phyloP scores from a whole-genome alignment of 2,113 vertebrate species.

The Eubucco bourcierii region DNA sequence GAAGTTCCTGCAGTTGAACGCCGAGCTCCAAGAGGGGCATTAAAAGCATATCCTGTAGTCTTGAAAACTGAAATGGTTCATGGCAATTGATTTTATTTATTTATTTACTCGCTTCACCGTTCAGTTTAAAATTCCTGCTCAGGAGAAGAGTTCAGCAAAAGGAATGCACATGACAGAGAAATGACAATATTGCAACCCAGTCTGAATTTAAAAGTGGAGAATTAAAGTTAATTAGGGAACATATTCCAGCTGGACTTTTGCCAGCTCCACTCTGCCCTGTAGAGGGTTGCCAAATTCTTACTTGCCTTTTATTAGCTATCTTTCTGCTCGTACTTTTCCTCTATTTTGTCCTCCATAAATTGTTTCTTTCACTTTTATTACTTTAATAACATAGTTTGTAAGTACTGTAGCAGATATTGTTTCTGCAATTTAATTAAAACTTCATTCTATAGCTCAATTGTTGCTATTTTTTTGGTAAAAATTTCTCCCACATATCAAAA shows the following conservation, averaged over 20 bases:
- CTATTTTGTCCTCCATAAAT: constrained; percentile 35
- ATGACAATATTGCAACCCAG: background rate
- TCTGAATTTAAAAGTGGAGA: background rate
- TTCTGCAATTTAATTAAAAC: constrained; percentile 42
- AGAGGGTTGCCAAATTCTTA: constrained; percentile 33
- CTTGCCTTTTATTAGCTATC: constrained; percentile 24
- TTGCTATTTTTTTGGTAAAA: background rate
- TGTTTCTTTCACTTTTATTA: constrained; percentile 41
- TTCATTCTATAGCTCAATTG: background rate
- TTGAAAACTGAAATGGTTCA: background rate
- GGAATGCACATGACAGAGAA: background rate
- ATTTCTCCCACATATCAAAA: background rate
- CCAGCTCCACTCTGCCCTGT: constrained; percentile 24
- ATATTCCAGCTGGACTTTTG: constrained; percentile 7
- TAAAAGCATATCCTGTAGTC: constrained; percentile 37
- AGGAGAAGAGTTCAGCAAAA: background rate
- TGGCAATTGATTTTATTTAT: constrained; percentile 24
- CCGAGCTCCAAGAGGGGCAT: constrained; percentile 10
- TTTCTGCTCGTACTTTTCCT: background rate
- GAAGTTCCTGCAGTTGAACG: constrained; percentile 61
- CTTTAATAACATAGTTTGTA: constrained; percentile 23
- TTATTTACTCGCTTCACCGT: background rate
- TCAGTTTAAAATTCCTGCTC: background rate
- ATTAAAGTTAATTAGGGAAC: constrained; percentile 53
- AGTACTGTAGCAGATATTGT: background rate